Evolutionary conservation across 1,140 invertebrate genomes (phyloP).

Genomic region (Sitobion miscanthi): DNA sequence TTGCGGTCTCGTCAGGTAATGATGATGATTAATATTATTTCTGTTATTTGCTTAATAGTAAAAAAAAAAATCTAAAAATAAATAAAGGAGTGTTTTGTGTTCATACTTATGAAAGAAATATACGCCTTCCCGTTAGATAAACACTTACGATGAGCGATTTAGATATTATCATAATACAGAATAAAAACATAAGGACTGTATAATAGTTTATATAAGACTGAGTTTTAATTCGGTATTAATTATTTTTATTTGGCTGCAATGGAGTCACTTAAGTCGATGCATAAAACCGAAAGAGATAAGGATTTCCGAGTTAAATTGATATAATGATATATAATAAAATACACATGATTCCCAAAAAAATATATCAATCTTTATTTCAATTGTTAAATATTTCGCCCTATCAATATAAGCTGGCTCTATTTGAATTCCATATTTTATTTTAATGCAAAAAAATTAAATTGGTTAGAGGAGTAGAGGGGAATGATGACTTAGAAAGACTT

Average conservation of each 20-base stretch:
- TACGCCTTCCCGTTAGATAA: neutral
- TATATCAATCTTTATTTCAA: no score
- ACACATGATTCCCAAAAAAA: no score
- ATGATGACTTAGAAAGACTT: neutral
- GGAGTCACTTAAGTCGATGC: neutral
- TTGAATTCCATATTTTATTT: no score
- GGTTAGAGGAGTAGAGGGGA: no score
- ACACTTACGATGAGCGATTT: neutral
- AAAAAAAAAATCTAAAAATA: neutral
- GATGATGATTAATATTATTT: neutral
- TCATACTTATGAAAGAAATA: neutral
- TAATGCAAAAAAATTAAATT: no score
- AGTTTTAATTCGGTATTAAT: neutral
- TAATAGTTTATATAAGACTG: neutral
- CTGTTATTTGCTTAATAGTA: neutral
- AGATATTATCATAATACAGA: neutral
- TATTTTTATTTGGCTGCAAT: neutral
- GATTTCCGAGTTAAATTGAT: no score
- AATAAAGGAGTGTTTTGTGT: neutral
- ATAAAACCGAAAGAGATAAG: neutral
- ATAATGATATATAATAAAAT: no score
- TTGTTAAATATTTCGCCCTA: neutral
- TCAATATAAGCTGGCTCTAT: neutral
- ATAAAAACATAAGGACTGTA: no score
- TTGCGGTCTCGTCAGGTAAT: constrained; percentile 35